phyloP scores from a whole-genome alignment of 2,888 invertebrate species.

The Meghimatium bilineatum region DNA sequence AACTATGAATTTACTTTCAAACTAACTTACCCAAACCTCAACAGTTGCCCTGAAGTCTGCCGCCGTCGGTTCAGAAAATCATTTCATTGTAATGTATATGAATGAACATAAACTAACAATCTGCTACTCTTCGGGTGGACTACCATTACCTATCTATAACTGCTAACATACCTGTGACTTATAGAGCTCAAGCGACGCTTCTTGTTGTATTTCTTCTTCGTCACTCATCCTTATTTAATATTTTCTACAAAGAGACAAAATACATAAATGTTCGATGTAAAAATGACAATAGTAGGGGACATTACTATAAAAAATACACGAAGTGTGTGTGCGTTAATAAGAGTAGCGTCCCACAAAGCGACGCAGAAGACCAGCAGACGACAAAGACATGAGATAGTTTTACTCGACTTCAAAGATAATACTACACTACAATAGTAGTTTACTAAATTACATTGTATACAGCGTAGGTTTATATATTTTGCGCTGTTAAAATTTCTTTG shows the following conservation, averaged over 20 bases:
- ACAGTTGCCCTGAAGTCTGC: no score
- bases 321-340: neutral
- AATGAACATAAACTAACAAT: no score
- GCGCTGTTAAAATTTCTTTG: no score
- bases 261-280: neutral
- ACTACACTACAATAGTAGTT: no score
- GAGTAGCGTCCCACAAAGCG: neutral
- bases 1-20: no score
- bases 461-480: no score
- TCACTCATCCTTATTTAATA: conserved; percentile 4
- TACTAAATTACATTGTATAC: no score
- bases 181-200: conserved; percentile 47
- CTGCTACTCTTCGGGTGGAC: no score
- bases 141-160: neutral
- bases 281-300: neutral
- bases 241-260: neutral
- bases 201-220: conserved; percentile 35
- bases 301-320: neutral
- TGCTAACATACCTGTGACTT: conserved; percentile 44
- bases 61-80: no score
- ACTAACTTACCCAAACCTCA: no score
- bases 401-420: no score
- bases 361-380: neutral
- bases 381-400: neutral
- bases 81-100: no score